A percentile compares a stretch with the other conserved stretches of the same genome.
phyloP scores from a whole-genome alignment of 2,797 vertebrate species.

The Petrocephalus sullivani region DNA sequence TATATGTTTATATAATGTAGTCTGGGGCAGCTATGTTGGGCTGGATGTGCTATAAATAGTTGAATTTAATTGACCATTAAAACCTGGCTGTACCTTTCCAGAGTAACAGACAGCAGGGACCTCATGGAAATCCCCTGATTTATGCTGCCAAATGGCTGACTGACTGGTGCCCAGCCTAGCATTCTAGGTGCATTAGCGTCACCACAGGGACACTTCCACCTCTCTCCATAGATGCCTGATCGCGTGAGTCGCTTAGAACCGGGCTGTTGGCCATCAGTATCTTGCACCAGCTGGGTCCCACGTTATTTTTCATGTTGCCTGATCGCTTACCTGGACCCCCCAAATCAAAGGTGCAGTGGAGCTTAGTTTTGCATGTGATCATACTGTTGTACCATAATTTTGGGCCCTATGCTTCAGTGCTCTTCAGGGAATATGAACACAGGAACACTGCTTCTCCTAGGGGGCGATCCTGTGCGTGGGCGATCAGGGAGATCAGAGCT shows the following conservation, averaged over 20 bases:
- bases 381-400: constrained; percentile 25
- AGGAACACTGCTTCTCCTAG: background rate
- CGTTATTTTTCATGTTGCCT: background rate
- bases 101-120: constrained; percentile 40
- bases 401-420: background rate
- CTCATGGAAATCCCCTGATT: constrained; percentile 43
- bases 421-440: background rate
- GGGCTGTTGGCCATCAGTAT: background rate
- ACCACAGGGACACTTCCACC: constrained; percentile 45
- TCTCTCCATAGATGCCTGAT: constrained; percentile 32
- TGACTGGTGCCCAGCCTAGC: constrained; percentile 42
- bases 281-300: background rate
- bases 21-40: background rate
- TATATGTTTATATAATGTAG: background rate
- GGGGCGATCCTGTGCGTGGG: background rate
- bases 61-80: background rate
- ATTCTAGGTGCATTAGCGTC: constrained; percentile 38
- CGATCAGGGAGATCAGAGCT: background rate
- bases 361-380: constrained; percentile 42
- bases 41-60: background rate
- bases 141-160: constrained; percentile 40
- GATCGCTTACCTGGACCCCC: background rate
- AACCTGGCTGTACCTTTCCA: background rate
- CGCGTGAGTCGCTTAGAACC: background rate
- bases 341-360: constrained; percentile 11